Conservation (phyloP, 2,797 vertebrate species). For the Uromys caudimaculatus region DNA sequence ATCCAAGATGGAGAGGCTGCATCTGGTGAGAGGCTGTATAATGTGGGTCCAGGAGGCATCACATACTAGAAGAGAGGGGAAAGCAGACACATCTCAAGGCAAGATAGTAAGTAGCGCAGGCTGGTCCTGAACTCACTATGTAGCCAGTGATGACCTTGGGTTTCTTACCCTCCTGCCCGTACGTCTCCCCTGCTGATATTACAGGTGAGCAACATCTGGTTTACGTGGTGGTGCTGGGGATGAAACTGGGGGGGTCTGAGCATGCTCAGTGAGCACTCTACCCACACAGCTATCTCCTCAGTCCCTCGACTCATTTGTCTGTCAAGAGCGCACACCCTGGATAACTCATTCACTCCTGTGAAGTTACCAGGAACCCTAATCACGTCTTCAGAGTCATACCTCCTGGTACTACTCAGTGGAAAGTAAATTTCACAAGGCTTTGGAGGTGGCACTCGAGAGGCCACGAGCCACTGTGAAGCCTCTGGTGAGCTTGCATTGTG, state of each 20-base stretch:
- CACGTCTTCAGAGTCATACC: not conserved
- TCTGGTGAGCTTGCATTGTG: not conserved
- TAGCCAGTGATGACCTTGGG: not conserved
- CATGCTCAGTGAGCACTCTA: not conserved
- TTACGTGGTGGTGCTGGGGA: not conserved
- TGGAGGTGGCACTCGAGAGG: not conserved
- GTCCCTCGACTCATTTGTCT: too few species aligned
- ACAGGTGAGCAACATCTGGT: not conserved
- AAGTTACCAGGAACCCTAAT: not conserved
- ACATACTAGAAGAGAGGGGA: not conserved
- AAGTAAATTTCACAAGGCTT: not conserved
- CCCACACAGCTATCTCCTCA: too few species aligned
- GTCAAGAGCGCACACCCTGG: not conserved
- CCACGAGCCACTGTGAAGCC: not conserved
- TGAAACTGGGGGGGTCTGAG: too few species aligned
- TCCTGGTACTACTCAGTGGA: too few species aligned
- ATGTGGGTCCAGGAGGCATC: too few species aligned
- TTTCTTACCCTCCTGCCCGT: not conserved
- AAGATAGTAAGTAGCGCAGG: not conserved
- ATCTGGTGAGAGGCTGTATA: not conserved
- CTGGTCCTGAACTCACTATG: not conserved
- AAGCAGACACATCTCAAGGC: not conserved
- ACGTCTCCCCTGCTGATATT: not conserved
- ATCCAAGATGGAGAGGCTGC: not conserved
- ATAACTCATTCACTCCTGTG: not conserved